These are phyloP conservation scores for Tenthredo distinguenda DNA, from an alignment of 2,888 invertebrate genomes.

Conservation along the genomic window DNA sequence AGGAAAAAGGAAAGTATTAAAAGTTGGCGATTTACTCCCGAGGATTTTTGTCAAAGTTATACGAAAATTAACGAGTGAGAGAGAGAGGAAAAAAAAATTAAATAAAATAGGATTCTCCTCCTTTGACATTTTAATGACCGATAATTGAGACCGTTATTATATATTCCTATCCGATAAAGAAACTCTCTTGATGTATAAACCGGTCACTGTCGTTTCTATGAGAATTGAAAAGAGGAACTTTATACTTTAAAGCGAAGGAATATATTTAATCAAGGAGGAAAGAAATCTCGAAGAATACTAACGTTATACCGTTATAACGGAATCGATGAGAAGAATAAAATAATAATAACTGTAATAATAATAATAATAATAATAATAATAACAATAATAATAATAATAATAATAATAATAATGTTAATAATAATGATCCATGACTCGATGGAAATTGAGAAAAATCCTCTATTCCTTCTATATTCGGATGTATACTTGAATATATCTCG, in stretches of 20 bases:
- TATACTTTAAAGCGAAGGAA: not conserved
- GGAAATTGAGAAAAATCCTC: not conserved
- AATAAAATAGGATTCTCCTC: not conserved
- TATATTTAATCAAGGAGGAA: not conserved
- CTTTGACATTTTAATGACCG: slow-evolving; percentile 9
- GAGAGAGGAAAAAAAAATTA: not conserved
- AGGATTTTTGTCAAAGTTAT: not conserved
- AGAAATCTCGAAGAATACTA: not conserved
- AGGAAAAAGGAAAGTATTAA: not conserved
- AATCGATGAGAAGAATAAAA: not conserved
- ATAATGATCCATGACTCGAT: not conserved
- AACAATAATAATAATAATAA: not conserved
- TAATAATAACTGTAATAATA: not conserved
- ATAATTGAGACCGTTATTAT: not conserved
- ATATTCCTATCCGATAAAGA: not conserved
- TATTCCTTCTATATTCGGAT: too few species aligned
- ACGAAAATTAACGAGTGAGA: not conserved
- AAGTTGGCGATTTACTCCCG: not conserved
- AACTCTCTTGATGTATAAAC: not conserved
- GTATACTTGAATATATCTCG: too few species aligned
- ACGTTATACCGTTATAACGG: not conserved
- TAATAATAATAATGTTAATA: not conserved
- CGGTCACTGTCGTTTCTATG: not conserved
- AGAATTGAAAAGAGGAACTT: not conserved
- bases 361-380: not conserved